Percentiles rank a stretch among this genome's conserved stretches.
These are phyloP conservation scores for Discoglossus pictus DNA, from an alignment of 2,797 vertebrate genomes.

Conservation along the genomic window DNA sequence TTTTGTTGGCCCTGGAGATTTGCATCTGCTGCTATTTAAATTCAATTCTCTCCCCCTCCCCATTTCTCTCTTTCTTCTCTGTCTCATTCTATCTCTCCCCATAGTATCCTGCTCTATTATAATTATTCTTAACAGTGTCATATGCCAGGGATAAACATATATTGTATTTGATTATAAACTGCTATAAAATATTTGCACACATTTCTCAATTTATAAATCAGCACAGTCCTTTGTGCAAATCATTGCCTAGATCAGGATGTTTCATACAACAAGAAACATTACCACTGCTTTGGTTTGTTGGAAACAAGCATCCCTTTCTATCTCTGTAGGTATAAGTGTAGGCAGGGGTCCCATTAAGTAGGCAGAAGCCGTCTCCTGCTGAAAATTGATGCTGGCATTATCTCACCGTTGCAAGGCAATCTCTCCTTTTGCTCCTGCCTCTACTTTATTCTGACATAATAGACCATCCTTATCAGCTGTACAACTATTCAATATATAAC, in stretches of 20 bases:
- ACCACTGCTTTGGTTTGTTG: not conserved
- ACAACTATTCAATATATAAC: conserved; percentile 25
- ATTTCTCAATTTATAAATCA: conserved; percentile 2
- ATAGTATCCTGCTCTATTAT: no score
- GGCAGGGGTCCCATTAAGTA: conserved; percentile 22
- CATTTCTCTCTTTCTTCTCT: no score
- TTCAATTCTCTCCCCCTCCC: not conserved
- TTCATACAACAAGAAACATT: not conserved
- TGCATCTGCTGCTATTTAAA: not conserved
- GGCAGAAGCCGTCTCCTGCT: not conserved
- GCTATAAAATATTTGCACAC: conserved; percentile 23
- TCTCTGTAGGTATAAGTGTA: conserved; percentile 1
- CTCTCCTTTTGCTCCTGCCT: not conserved
- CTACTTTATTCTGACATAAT: conserved; percentile 1
- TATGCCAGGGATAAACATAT: conserved; percentile 18
- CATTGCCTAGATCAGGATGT: conserved; percentile 1
- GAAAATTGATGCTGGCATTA: not conserved
- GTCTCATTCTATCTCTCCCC: no score
- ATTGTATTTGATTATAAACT: conserved; percentile 6
- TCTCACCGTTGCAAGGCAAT: conserved; percentile 27
- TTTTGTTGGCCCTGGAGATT: no score
- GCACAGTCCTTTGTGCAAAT: conserved; percentile 15
- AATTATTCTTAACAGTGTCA: no score
- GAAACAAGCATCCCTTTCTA: conserved; percentile 9
- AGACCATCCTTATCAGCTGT: conserved; percentile 15